These are phyloP conservation scores for Pelagia noctiluca DNA, from an alignment of 30 jellyfish, hydroid and myxozoan species.

Conservation along the genomic window DNA sequence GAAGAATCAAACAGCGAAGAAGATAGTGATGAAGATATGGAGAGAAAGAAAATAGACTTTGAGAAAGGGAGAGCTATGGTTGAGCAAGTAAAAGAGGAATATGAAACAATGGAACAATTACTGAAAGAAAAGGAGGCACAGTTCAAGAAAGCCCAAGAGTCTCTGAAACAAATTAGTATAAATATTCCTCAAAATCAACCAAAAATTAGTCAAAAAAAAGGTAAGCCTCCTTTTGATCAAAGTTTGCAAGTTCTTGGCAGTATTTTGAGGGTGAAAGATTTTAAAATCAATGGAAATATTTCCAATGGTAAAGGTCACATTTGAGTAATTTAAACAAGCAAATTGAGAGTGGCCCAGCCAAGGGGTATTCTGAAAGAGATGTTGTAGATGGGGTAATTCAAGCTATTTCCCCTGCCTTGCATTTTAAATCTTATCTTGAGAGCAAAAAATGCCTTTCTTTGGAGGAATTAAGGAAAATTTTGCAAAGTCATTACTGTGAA, in stretches of 20 bases:
- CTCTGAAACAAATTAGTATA: constrained; percentile 26
- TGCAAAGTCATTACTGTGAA: constrained; percentile 56
- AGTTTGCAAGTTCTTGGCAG: constrained; percentile 4
- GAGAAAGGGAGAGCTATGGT: constrained; percentile 7
- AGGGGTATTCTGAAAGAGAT: constrained; percentile 51
- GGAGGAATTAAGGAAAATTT: constrained; percentile 34
- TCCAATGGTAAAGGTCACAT: constrained; percentile 44
- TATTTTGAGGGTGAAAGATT: constrained; percentile 41
- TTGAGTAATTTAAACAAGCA: constrained; percentile 43
- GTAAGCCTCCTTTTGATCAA: constrained; percentile 21
- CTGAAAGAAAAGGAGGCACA: constrained; percentile 42
- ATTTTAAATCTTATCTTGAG: constrained; percentile 54
- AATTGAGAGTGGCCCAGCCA: constrained; percentile 49
- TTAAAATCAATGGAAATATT: constrained; percentile 45
- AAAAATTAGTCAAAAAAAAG: constrained; percentile 12
- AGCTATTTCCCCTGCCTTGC: constrained; percentile 54
- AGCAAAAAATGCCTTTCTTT: constrained; percentile 33
- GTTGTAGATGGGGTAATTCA: constrained; percentile 48
- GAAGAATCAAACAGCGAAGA: constrained; percentile 22
- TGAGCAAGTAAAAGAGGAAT: constrained; percentile 30
- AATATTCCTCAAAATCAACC: constrained; percentile 29
- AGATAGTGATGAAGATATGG: constrained; percentile 12
- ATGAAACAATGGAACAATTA: constrained; percentile 24
- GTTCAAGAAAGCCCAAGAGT: constrained; percentile 58
- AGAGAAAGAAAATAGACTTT: not conserved